Evolutionary conservation across 2,888 invertebrate genomes (phyloP), one percentile per base, ranked within the genome.

Genomic region (Ophion ventricosus): DNA sequence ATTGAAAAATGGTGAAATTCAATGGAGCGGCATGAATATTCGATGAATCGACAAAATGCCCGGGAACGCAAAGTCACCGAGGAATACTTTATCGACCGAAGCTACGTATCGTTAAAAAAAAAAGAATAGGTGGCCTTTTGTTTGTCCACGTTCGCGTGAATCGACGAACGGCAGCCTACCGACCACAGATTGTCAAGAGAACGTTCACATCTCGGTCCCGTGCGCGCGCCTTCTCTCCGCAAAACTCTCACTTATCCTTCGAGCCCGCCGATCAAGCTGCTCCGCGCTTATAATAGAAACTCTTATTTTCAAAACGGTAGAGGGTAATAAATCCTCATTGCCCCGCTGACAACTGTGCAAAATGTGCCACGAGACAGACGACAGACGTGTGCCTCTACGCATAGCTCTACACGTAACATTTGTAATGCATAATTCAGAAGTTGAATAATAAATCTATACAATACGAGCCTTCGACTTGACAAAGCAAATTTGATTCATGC

Each of bases 201-300:
- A 85, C 86, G 49, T 87, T 88, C 83, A 85, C 87, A 85, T 77
- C 63, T 59, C 80, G 87, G 70, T 73, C 76, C 25, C 40, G 40
- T 23, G 1, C 11, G 17, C 57, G 70, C 57, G 67, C 85, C 72
- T 59, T 57, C 25, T 26, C 35, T 40, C 59, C 35, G 35, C 35
- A 35, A 25, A 25, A 86, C 84, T 79, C 79, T 86, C 82, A 66
- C 70, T 89, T 88, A 89, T 87, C 89, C 82, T 84, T 85, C 85
- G 88, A 89, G 89, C 77, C 49, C 59, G 61, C 26, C 57, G 56
- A 26, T 23, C 56, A 56, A 26, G 8, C 7, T 26, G 43, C 26
- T 43, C n/a, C 25, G 25, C 43, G 40, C 61, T 59, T 25, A 54
- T 64, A 54, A 64, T 54, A 20, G 64, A 64, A 64, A 64, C 11